Percentiles rank a stretch among this genome's conserved stretches.
These are phyloP conservation scores for Neofelis nebulosa DNA, from an alignment of 2,113 vertebrate species.

Conservation along the genomic window DNA sequence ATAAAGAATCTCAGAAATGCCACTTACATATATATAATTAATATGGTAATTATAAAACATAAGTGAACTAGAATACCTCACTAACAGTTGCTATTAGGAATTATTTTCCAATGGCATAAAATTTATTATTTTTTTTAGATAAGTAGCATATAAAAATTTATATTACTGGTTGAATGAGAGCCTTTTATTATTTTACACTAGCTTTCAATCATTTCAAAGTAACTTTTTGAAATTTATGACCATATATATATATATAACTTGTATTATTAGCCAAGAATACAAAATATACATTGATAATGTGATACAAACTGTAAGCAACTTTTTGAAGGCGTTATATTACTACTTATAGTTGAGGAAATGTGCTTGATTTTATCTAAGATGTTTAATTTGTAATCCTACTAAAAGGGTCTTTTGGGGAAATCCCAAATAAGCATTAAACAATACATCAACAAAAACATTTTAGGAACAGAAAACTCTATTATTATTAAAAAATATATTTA, in stretches of 20 bases:
- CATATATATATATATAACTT: background rate
- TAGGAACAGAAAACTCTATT: background rate
- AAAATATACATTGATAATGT: constrained; percentile 19
- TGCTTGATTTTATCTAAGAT: background rate
- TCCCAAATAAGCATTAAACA: background rate
- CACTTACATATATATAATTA: background rate
- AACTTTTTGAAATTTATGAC: background rate
- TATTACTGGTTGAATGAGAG: background rate
- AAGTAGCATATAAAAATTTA: background rate
- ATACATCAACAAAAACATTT: background rate
- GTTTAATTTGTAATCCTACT: background rate
- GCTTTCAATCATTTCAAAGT: constrained; percentile 1
- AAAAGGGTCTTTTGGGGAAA: background rate
- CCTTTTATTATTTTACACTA: background rate
- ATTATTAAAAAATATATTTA: constrained; percentile 77
- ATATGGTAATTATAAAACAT: background rate
- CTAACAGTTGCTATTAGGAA: background rate
- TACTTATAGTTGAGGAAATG: background rate
- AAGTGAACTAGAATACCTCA: background rate
- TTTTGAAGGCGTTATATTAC: background rate
- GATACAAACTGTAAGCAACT: background rate
- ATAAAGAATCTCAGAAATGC: constrained; percentile 33
- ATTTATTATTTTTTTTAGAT: background rate
- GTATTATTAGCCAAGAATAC: background rate
- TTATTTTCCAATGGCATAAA: constrained; percentile 13